Evolutionary conservation across 2,797 vertebrate genomes (phyloP).

Genomic region (Molossus molossus): DNA sequence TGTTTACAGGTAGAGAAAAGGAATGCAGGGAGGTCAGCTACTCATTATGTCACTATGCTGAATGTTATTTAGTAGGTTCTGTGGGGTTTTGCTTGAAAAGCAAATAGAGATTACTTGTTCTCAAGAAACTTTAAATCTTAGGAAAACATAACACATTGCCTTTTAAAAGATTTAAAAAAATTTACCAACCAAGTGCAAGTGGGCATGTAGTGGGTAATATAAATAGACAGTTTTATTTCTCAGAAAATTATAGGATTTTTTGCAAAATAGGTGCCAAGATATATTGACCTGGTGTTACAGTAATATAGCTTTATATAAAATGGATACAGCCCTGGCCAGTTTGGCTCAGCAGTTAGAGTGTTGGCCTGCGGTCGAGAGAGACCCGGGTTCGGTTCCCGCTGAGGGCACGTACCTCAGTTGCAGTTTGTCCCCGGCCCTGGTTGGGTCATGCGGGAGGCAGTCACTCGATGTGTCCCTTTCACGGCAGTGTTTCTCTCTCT

Average conservation of each 20-base stretch:
- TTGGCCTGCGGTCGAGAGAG: no score
- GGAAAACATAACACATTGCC: slow-evolving; percentile 29
- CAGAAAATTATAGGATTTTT: slow-evolving; percentile 52
- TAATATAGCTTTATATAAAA: not conserved
- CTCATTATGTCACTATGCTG: not conserved
- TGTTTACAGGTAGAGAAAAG: slow-evolving; percentile 45
- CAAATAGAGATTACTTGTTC: slow-evolving; percentile 31
- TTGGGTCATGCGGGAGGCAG: no score
- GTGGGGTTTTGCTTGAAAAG: slow-evolving; percentile 53
- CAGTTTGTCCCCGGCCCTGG: no score
- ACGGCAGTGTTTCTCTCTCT: no score
- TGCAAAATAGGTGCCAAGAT: slow-evolving; percentile 28
- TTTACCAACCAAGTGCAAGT: slow-evolving; percentile 42
- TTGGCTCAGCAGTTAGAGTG: no score
- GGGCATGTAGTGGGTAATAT: not conserved
- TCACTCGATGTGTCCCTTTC: no score
- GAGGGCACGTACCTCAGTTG: no score
- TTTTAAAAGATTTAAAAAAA: slow-evolving; percentile 54
- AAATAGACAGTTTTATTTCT: not conserved
- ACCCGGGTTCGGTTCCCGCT: no score
- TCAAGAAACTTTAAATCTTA: slow-evolving; percentile 51
- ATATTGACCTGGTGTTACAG: not conserved
- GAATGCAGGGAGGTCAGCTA: slow-evolving; percentile 25
- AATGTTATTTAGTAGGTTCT: slow-evolving; percentile 9
- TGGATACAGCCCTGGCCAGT: not conserved